phyloP scores from a whole-genome alignment of 1,140 invertebrate genomes.

The Anoplophora glabripennis region DNA sequence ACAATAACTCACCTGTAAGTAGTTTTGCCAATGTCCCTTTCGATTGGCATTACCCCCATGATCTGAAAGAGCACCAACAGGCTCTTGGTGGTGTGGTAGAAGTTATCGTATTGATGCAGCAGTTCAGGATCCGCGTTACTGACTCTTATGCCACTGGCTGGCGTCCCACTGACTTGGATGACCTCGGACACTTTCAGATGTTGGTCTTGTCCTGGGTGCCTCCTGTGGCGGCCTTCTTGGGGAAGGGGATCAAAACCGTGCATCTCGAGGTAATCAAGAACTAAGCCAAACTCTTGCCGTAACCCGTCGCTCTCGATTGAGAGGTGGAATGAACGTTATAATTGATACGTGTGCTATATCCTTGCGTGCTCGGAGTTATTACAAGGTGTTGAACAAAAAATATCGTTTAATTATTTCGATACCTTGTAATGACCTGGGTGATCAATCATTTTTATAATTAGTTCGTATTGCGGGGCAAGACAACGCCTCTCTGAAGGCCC shows the following conservation, averaged over 20 bases:
- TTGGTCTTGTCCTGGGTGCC: constrained; percentile 22
- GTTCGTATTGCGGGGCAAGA: constrained; percentile 12
- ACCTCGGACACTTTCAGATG: background rate
- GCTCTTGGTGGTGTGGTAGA: constrained; percentile 65
- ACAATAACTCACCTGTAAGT: constrained; percentile 37
- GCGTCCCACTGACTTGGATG: constrained; percentile 5
- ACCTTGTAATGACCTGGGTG: constrained; percentile 27
- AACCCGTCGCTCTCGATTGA: too few relatives aligned
- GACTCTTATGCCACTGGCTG: constrained; percentile 13
- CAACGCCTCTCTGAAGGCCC: too few relatives aligned
- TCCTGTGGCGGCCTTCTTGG: constrained; percentile 14
- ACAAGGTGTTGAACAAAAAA: constrained; percentile 32
- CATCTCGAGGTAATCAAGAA: background rate
- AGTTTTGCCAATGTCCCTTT: constrained; percentile 55
- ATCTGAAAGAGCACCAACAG: constrained; percentile 65
- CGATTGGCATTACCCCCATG: constrained; percentile 70
- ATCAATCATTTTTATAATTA: constrained; percentile 43
- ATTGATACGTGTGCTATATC: too few relatives aligned
- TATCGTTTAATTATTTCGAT: constrained; percentile 37
- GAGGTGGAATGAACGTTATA: too few relatives aligned
- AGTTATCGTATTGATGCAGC: constrained; percentile 60
- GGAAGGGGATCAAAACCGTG: constrained; percentile 6
- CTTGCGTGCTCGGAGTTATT: constrained; percentile 29
- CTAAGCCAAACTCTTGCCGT: too few relatives aligned
- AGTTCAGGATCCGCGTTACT: constrained; percentile 39